phyloP scores from a whole-genome alignment of 2,888 invertebrate species.

The Dryocosmus kuriphilus region DNA sequence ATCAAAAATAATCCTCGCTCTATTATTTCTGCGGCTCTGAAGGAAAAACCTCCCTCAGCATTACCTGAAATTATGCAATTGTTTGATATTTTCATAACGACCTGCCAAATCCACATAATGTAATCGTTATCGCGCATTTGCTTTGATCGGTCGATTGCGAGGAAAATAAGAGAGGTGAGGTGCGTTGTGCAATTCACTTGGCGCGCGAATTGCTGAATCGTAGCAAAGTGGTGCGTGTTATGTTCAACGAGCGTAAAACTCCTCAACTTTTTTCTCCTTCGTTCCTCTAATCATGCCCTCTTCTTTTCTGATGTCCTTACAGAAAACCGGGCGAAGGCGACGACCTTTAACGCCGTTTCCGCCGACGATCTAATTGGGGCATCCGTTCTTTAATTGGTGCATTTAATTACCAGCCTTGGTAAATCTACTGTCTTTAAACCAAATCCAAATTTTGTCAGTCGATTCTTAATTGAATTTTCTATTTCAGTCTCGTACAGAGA shows the following conservation, averaged over 20 bases:
- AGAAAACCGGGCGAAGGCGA: slow-evolving; percentile 16
- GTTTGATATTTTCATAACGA: slow-evolving; percentile 35
- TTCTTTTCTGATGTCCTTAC: slow-evolving; percentile 16
- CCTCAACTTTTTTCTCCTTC: slow-evolving; percentile 54
- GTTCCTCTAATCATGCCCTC: slow-evolving; percentile 35
- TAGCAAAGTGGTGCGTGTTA: slow-evolving; percentile 70
- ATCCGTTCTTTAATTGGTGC: not conserved
- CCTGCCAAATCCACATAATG: slow-evolving; percentile 58
- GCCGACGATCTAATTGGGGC: slow-evolving; percentile 6
- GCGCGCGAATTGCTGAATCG: slow-evolving; percentile 69
- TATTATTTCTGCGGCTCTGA: not conserved
- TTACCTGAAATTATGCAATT: slow-evolving; percentile 23
- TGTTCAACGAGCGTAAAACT: slow-evolving; percentile 73
- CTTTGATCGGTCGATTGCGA: slow-evolving; percentile 61
- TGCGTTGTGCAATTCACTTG: slow-evolving; percentile 64
- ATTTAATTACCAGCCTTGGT: not conserved
- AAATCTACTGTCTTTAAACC: not conserved
- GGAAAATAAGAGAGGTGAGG: slow-evolving; percentile 58
- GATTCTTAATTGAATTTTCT: not conserved
- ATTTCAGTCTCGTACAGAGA: not conserved
- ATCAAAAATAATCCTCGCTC: not conserved
- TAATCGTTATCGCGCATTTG: slow-evolving; percentile 62
- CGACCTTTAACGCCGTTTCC: slow-evolving; percentile 11
- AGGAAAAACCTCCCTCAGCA: not conserved
- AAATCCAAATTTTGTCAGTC: not conserved